phyloP scores from a whole-genome alignment of 2,113 vertebrate genomes.

The Microtus richardsoni region DNA sequence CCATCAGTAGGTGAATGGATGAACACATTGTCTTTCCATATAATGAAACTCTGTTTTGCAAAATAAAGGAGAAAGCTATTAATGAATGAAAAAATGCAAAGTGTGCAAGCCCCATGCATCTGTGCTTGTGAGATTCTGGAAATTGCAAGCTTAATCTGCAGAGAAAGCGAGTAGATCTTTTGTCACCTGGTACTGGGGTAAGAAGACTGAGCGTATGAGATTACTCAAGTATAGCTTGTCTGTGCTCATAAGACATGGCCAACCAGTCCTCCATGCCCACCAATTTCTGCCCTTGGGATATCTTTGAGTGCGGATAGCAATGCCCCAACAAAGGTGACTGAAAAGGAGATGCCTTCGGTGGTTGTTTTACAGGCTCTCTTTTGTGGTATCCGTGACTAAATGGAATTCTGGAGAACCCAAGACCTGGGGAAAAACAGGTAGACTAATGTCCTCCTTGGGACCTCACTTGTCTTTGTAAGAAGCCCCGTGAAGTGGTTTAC shows the following conservation, averaged over 20 bases:
- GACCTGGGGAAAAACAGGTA: not conserved
- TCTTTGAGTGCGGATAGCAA: not conserved
- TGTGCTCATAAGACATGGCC: not conserved
- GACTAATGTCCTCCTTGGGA: not conserved
- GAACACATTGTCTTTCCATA: not conserved
- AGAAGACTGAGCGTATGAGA: not conserved
- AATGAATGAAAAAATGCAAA: not conserved
- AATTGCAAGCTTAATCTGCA: not conserved
- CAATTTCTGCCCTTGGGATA: not conserved
- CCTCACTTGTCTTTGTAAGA: not conserved
- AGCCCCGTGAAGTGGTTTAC: not conserved
- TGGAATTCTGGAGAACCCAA: not conserved
- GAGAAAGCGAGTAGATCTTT: not conserved
- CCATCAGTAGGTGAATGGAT: not conserved
- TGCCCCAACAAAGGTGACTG: not conserved
- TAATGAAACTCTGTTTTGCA: not conserved
- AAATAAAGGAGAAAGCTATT: not conserved
- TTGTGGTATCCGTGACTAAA: not conserved
- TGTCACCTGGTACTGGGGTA: not conserved
- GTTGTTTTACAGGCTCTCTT: not conserved
- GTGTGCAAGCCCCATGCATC: not conserved
- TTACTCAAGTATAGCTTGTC: not conserved
- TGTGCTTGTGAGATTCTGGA: not conserved
- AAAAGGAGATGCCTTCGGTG: not conserved
- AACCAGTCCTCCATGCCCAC: not conserved